phyloP scores from a whole-genome alignment of 2,888 invertebrate species.

The Ctenicera cuprea region DNA sequence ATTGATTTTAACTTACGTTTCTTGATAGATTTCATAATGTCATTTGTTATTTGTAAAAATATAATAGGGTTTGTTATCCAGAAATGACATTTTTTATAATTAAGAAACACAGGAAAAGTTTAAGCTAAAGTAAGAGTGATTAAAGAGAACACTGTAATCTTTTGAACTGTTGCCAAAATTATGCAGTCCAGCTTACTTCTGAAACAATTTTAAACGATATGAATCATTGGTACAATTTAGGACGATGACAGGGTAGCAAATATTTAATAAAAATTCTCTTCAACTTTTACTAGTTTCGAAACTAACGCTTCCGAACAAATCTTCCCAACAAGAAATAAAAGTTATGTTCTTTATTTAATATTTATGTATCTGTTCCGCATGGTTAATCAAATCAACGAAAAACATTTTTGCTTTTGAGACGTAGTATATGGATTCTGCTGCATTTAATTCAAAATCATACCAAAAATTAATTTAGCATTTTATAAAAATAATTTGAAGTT shows the following conservation, averaged over 20 bases:
- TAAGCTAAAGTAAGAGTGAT: too few species aligned
- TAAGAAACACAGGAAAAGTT: too few species aligned
- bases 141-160: neutral
- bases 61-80: too few species aligned
- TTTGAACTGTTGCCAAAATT: conserved; percentile 1
- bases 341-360: conserved; percentile 5
- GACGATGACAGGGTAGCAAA: conserved; percentile 3
- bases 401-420: neutral
- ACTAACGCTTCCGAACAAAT: neutral
- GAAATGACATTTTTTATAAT: too few species aligned
- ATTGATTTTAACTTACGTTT: too few species aligned
- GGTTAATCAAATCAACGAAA: neutral
- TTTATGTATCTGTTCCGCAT: neutral
- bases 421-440: too few species aligned
- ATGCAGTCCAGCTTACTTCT: neutral
- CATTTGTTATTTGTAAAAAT: too few species aligned
- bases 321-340: neutral
- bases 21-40: too few species aligned
- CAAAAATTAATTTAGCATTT: too few species aligned
- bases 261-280: conserved; percentile 2
- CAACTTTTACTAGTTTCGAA: neutral
- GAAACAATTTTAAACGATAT: neutral
- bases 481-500: too few species aligned
- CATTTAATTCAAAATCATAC: too few species aligned
- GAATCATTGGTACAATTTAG: neutral